phyloP scores from a whole-genome alignment of 2,113 vertebrate species.

The Myodes glareolus region DNA sequence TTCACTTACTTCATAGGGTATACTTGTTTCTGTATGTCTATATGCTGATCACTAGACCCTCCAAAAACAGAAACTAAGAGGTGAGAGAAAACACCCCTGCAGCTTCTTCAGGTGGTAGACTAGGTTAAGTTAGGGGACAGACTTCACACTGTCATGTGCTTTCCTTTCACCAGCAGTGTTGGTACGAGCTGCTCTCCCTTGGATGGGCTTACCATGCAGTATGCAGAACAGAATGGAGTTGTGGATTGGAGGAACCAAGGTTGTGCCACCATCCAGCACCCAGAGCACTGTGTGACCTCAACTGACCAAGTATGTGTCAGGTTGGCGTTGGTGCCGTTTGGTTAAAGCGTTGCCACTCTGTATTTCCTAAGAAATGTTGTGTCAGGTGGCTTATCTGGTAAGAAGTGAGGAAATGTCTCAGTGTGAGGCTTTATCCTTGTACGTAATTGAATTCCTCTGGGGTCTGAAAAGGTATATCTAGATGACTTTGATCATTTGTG shows the following conservation, averaged over 20 bases:
- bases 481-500: neutral
- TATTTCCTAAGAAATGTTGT: neutral
- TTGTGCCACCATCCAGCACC: constrained; percentile 79
- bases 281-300: constrained; percentile 85
- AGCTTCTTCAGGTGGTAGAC: neutral
- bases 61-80: neutral
- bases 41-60: neutral
- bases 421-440: neutral
- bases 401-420: neutral
- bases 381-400: neutral
- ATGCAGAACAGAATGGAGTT: constrained; percentile 89
- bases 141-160: neutral
- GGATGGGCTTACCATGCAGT: constrained; percentile 86
- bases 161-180: constrained; percentile 75
- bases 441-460: neutral
- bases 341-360: neutral
- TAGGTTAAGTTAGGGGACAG: neutral
- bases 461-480: neutral
- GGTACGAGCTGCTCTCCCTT: constrained; percentile 87
- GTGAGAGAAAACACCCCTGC: neutral
- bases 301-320: constrained; percentile 87
- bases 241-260: constrained; percentile 90
- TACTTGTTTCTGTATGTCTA: neutral
- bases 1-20: neutral
- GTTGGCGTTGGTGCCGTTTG: accelerated